Evolutionary conservation across 2,888 invertebrate species (phyloP).

Genomic region (Pyralis farinalis): DNA sequence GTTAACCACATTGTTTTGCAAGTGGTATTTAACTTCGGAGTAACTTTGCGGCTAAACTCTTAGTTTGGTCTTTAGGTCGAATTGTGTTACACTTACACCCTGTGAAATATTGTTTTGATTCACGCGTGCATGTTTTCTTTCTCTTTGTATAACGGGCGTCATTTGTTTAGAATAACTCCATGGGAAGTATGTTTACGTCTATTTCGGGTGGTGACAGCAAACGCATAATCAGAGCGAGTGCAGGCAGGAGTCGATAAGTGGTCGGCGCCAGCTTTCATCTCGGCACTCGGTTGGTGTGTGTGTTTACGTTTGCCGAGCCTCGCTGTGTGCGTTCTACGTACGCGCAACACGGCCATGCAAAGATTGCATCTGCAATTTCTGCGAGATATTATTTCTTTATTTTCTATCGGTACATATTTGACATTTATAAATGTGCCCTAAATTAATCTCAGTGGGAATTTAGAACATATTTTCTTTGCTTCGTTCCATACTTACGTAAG

Average conservation of each 20-base stretch:
- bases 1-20: slow-evolving; percentile 1
- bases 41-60: background rate
- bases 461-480: too few species aligned
- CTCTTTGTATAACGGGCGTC: slow-evolving; percentile 17
- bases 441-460: too few species aligned
- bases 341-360: slow-evolving; percentile 32
- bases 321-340: slow-evolving; percentile 32
- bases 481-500: too few species aligned
- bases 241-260: slow-evolving; percentile 72
- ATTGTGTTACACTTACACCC: background rate
- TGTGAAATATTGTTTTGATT: slow-evolving; percentile 8
- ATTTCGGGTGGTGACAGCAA: slow-evolving; percentile 71
- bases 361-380: too few species aligned
- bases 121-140: slow-evolving; percentile 10
- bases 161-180: slow-evolving; percentile 18
- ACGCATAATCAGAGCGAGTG: slow-evolving; percentile 64
- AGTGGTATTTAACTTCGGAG: slow-evolving; percentile 1
- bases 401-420: too few species aligned
- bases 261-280: slow-evolving; percentile 72
- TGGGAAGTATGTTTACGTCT: slow-evolving; percentile 47
- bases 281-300: slow-evolving; percentile 28
- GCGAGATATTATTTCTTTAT: too few species aligned
- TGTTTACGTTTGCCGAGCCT: slow-evolving; percentile 39
- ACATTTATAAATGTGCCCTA: too few species aligned
- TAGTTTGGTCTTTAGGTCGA: background rate